Conservation (phyloP, 2,888 invertebrate species). For the Ryuthela nishihirai region DNA sequence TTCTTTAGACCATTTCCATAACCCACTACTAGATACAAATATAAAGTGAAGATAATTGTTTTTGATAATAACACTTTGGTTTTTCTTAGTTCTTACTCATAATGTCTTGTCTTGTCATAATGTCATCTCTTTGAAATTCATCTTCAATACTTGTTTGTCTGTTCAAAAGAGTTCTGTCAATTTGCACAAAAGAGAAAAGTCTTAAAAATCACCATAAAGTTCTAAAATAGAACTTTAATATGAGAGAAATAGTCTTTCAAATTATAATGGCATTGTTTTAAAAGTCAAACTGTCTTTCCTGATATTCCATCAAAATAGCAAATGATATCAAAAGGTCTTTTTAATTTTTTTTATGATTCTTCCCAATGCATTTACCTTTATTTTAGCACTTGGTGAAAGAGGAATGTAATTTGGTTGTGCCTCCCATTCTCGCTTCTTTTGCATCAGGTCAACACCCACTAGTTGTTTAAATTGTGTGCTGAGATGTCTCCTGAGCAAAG, state of each 20-base stretch:
- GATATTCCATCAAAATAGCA: background rate
- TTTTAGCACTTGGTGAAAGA: constrained; percentile 81
- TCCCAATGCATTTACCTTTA: constrained; percentile 58
- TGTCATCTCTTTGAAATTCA: too few relatives aligned
- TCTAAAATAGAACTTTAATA: background rate
- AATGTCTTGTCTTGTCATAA: too few relatives aligned
- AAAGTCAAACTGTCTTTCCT: too few relatives aligned
- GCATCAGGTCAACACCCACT: constrained; percentile 82
- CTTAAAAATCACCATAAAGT: background rate
- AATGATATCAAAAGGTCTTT: background rate
- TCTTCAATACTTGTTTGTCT: too few relatives aligned
- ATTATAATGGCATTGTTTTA: background rate
- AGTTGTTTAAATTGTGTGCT: constrained; percentile 92
- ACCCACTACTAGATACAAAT: too few relatives aligned
- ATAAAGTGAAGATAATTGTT: too few relatives aligned
- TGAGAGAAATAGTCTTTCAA: too few relatives aligned
- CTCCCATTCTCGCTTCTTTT: constrained; percentile 82
- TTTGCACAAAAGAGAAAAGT: background rate
- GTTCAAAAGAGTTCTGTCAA: background rate
- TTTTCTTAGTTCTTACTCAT: too few relatives aligned
- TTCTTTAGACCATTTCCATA: too few relatives aligned
- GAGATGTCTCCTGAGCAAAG: constrained; percentile 86
- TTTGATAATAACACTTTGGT: too few relatives aligned
- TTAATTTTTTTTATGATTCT: background rate
- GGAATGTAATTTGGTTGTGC: constrained; percentile 75